Evolutionary conservation across 2,888 invertebrate species (phyloP).

Genomic region (Erebia epiphron): DNA sequence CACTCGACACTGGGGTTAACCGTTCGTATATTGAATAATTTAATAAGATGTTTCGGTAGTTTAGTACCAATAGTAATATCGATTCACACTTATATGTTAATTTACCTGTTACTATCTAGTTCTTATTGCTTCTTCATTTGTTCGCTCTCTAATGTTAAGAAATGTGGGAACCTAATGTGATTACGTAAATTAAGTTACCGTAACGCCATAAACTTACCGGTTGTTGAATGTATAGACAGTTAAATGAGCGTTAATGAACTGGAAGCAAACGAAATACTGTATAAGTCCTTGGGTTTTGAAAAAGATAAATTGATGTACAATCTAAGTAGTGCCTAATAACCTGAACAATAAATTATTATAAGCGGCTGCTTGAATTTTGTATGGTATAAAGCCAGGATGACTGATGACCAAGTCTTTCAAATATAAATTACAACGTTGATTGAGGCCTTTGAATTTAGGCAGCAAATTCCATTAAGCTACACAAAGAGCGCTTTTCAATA

Average conservation of each 20-base stretch:
- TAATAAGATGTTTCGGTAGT: slow-evolving; percentile 54
- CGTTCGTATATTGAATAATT: slow-evolving; percentile 66
- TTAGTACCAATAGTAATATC: slow-evolving; percentile 12
- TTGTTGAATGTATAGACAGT: slow-evolving; percentile 12
- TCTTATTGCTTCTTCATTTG: slow-evolving; percentile 19
- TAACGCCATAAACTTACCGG: slow-evolving; percentile 12
- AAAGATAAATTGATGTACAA: slow-evolving; percentile 17
- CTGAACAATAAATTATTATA: slow-evolving; percentile 21
- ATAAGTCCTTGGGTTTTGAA: slow-evolving; percentile 6
- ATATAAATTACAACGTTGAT: slow-evolving; percentile 28
- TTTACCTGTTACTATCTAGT: slow-evolving; percentile 19
- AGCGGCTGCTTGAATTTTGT: slow-evolving; percentile 19
- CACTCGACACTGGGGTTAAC: slow-evolving; percentile 70
- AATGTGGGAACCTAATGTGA: slow-evolving; percentile 26
- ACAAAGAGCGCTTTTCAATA: slow-evolving; percentile 49
- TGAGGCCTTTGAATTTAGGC: slow-evolving; percentile 45
- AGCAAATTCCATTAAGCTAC: slow-evolving; percentile 55
- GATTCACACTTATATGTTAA: slow-evolving; percentile 24
- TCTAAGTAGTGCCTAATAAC: slow-evolving; percentile 16
- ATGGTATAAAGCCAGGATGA: slow-evolving; percentile 25
- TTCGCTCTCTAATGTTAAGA: slow-evolving; percentile 18
- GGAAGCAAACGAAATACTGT: not conserved
- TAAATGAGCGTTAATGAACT: slow-evolving; percentile 17
- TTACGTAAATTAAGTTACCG: slow-evolving; percentile 17
- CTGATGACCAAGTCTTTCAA: slow-evolving; percentile 23